phyloP scores from a whole-genome alignment of 2,797 vertebrate genomes.

The Aplochiton taeniatus region DNA sequence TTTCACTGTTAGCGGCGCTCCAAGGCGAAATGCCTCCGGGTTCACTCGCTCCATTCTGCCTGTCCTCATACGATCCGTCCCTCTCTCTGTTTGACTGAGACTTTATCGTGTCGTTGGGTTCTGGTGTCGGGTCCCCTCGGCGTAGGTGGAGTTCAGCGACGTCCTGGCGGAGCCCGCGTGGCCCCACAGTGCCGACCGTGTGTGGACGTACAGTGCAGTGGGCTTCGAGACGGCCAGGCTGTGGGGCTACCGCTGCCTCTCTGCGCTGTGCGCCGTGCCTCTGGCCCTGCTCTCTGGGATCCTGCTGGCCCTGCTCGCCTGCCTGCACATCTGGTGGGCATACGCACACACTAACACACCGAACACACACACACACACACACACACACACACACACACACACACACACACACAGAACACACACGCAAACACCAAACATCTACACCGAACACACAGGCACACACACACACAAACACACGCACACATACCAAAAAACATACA shows the following conservation, averaged over 20 bases:
- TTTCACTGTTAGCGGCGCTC: too few relatives aligned
- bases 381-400: too few relatives aligned
- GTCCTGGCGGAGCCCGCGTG: constrained; percentile 74
- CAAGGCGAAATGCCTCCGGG: too few relatives aligned
- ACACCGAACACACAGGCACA: too few relatives aligned
- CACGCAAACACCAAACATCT: too few relatives aligned
- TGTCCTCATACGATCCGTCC: not conserved
- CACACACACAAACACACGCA: too few relatives aligned
- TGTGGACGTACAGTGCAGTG: constrained; percentile 76
- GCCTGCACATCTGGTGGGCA: constrained; percentile 78
- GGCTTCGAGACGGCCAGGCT: constrained; percentile 73
- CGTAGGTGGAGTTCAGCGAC: constrained; percentile 78
- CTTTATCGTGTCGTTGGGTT: not conserved
- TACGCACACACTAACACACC: too few relatives aligned
- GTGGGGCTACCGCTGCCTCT: constrained; percentile 79
- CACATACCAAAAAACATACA: too few relatives aligned
- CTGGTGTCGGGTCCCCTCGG: too few relatives aligned
- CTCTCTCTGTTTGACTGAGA: too few relatives aligned
- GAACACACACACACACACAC: not conserved
- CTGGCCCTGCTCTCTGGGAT: constrained; percentile 76
- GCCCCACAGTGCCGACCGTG: constrained; percentile 69
- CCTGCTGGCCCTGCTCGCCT: constrained; percentile 74
- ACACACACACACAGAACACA: too few relatives aligned
- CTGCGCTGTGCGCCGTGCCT: constrained; percentile 76
- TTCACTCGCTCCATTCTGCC: too few relatives aligned